These are phyloP conservation scores for Drosophila lini DNA, from an alignment of 1,140 invertebrate genomes.

Conservation along the genomic window DNA sequence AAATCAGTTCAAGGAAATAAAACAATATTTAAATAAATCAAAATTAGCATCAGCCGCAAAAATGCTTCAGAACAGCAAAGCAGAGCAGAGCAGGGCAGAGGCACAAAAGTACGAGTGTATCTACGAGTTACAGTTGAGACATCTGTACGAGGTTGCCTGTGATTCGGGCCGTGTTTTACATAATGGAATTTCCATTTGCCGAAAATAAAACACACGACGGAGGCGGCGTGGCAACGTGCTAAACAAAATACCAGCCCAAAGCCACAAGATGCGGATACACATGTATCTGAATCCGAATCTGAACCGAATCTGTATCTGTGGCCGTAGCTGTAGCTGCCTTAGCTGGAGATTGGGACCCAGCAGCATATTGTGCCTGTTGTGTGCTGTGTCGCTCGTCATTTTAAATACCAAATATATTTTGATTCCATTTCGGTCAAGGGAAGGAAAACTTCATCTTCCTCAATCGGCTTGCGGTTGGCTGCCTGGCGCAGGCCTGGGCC, in stretches of 20 bases:
- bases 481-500: conserved; percentile 19
- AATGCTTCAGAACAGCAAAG: conserved; percentile 4
- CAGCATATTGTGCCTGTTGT: conserved; percentile 11
- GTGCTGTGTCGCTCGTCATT: conserved; percentile 49
- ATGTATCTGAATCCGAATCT: conserved; percentile 22
- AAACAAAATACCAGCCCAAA: conserved; percentile 42
- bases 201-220: conserved; percentile 61
- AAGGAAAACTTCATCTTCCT: conserved; percentile 53
- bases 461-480: conserved; percentile 62
- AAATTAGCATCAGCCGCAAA: conserved; percentile 69
- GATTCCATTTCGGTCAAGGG: conserved; percentile 57
- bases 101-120: conserved; percentile 17
- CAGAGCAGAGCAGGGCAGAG: not conserved
- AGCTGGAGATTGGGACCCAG: conserved; percentile 1
- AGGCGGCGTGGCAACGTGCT: conserved; percentile 42
- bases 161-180: conserved; percentile 65
- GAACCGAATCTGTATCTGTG: conserved; percentile 1
- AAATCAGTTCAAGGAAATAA: conserved; percentile 54
- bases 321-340: conserved; percentile 4
- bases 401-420: conserved; percentile 62
- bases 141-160: conserved; percentile 33
- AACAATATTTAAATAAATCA: conserved; percentile 77
- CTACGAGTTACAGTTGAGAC: conserved; percentile 45
- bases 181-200: conserved; percentile 72
- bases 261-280: conserved; percentile 42